phyloP scores from a whole-genome alignment of 2,888 invertebrate species.

The Drosophila dives region DNA sequence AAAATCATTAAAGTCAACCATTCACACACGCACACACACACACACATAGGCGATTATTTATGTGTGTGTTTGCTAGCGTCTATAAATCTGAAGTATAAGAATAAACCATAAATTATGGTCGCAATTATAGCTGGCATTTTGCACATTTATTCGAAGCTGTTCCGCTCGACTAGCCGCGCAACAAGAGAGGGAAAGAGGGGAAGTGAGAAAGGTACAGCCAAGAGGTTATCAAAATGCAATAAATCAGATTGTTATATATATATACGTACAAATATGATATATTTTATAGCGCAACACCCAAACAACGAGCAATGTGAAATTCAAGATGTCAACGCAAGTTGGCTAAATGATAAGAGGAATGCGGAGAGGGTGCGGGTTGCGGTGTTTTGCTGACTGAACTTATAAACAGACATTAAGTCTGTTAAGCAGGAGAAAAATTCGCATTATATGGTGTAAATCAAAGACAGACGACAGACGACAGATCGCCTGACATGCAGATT shows the following conservation, averaged over 20 bases:
- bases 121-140: conserved; percentile 72
- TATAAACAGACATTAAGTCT: conserved; percentile 78
- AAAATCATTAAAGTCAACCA: conserved; percentile 62
- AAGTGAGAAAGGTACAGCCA: conserved; percentile 36
- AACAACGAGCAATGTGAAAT: conserved; percentile 36
- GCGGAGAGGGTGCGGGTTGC: background rate
- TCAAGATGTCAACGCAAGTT: conserved; percentile 26
- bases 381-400: conserved; percentile 27
- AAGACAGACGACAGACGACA: conserved; percentile 55
- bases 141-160: conserved; percentile 62
- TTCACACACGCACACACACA: conserved; percentile 18
- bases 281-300: conserved; percentile 67
- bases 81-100: conserved; percentile 61
- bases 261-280: conserved; percentile 22
- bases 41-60: background rate
- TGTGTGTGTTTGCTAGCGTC: conserved; percentile 17
- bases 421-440: conserved; percentile 74
- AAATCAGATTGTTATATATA: conserved; percentile 71
- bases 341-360: background rate
- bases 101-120: conserved; percentile 66
- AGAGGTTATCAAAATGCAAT: conserved; percentile 79
- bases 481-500: conserved; percentile 57
- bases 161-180: conserved; percentile 43
- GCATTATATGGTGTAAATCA: conserved; percentile 75
- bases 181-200: background rate